Evolutionary conservation across 1,140 invertebrate species (phyloP), one percentile per base, ranked within the genome.

Genomic region (Aphelenchoides avenae): DNA sequence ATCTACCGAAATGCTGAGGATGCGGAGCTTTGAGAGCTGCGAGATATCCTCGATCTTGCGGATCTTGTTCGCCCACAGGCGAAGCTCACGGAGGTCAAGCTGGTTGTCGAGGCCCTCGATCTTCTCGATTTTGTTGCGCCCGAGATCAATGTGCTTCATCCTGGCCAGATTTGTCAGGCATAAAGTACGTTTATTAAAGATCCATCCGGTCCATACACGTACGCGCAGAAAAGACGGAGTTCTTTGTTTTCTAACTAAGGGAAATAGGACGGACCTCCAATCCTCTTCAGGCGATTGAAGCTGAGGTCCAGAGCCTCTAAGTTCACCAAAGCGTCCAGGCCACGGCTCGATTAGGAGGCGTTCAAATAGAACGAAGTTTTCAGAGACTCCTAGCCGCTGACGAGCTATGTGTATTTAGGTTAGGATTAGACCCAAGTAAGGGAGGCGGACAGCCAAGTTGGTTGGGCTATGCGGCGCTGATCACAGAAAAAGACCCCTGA

Each of bases 51-150:
- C 81, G 40, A 98, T 86, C 80, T 87, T 87, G 0, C 81, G 81
- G 50, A 98, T 91, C 83, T 95, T 96, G 78, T 98, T 98, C 78
- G 95, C 96, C 0, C 93, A 92, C 43, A 97, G 78, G 78, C 86
- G 92, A 2, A 94, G 78, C 68, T 85, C 84, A 20, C 83, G 85
- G 26, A 94, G 27, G 13, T 66, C 37, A 3, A 80, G 48, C 13
- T 55, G 22, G 48, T 66, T 48, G 20, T 26, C 15, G 9, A 98
- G 61, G 82, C 96, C 94, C 79, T 95, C 86, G 62, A 98, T 95
- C 77, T 86, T 85, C 0, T 79, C 76, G 26, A 98, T 89, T 80
- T 87, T 90, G 78, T 98, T 97, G 5, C 91, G 88, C 42, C 89
- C 87, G 22, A 98, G 79, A 79, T 85, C 97, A 0, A 98, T 78